A percentile compares a stretch with the other conserved stretches of the same genome.
Evolutionary conservation across 2,113 vertebrate genomes (phyloP).

Genomic region (Caloenas nicobarica): DNA sequence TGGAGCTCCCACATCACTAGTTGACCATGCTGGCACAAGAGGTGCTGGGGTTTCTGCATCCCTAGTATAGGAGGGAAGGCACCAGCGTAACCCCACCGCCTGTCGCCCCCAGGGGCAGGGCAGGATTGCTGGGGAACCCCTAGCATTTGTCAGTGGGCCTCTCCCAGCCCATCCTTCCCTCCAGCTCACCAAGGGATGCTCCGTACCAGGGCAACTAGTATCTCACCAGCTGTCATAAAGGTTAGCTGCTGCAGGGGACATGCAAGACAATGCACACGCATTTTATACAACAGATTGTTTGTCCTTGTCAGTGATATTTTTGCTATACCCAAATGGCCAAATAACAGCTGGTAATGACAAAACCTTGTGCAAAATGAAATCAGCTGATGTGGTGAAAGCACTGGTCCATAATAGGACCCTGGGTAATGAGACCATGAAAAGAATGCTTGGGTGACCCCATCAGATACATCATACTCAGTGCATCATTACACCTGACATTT

Average conservation of each 20-base stretch:
- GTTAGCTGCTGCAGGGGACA: background rate
- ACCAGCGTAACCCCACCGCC: background rate
- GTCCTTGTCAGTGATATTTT: background rate
- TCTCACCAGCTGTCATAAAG: background rate
- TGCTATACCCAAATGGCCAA: background rate
- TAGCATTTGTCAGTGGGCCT: background rate
- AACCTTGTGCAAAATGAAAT: constrained; percentile 6
- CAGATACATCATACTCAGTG: background rate
- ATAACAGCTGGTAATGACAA: background rate
- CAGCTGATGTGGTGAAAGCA: background rate
- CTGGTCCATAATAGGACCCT: background rate
- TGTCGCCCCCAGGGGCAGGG: background rate
- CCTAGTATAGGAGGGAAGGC: background rate
- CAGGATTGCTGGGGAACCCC: background rate
- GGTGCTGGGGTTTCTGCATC: background rate
- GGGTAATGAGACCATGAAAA: background rate
- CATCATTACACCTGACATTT: constrained; percentile 10
- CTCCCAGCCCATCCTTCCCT: background rate
- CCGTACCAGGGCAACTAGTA: too few species aligned
- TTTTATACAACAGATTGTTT: background rate
- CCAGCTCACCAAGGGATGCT: background rate
- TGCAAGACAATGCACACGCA: rapidly evolving
- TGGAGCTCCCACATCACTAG: background rate
- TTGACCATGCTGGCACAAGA: background rate
- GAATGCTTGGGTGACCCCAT: background rate